Evolutionary conservation across 37 sponge, comb jelly and placozoan genomes (phyloP).

Genomic region (Haliclona indistincta): DNA sequence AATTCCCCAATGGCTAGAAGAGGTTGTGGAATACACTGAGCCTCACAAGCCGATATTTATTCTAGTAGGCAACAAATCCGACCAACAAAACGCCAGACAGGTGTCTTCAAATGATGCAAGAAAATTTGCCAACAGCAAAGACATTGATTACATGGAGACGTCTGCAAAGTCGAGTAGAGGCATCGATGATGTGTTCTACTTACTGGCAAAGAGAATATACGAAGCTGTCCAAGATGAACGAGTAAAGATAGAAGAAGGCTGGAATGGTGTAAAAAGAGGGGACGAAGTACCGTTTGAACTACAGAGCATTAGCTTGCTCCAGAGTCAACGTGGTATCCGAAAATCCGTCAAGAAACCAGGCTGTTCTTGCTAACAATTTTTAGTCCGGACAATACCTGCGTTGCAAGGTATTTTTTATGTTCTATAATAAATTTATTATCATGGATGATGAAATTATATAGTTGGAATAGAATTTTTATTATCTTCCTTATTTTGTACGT

Average conservation of each 20-base stretch:
- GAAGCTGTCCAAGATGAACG: constrained; percentile 38
- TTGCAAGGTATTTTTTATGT: neutral
- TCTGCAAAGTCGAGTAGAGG: constrained; percentile 71
- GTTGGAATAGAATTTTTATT: neutral
- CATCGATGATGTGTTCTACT: constrained; percentile 72
- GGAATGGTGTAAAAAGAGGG: constrained; percentile 92
- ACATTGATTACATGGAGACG: constrained; percentile 84
- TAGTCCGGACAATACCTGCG: too few species aligned
- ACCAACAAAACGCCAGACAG: constrained; percentile 53
- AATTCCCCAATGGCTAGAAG: constrained; percentile 76
- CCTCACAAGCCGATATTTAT: constrained; percentile 75
- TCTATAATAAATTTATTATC: neutral
- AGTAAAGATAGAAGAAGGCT: constrained; percentile 69
- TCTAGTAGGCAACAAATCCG: constrained; percentile 83
- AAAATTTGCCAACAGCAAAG: constrained; percentile 53
- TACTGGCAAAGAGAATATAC: constrained; percentile 62
- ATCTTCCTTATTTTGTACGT: neutral
- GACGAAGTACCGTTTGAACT: constrained; percentile 12
- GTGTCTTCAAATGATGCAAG: constrained; percentile 67
- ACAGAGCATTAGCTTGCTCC: neutral
- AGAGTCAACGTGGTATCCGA: neutral
- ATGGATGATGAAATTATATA: neutral
- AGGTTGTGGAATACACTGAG: constrained; percentile 61
- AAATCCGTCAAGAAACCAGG: too few species aligned
- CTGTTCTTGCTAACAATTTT: too few species aligned